These are phyloP conservation scores for Asarcornis scutulata DNA, from an alignment of 2,113 vertebrate genomes.

Conservation along the genomic window DNA sequence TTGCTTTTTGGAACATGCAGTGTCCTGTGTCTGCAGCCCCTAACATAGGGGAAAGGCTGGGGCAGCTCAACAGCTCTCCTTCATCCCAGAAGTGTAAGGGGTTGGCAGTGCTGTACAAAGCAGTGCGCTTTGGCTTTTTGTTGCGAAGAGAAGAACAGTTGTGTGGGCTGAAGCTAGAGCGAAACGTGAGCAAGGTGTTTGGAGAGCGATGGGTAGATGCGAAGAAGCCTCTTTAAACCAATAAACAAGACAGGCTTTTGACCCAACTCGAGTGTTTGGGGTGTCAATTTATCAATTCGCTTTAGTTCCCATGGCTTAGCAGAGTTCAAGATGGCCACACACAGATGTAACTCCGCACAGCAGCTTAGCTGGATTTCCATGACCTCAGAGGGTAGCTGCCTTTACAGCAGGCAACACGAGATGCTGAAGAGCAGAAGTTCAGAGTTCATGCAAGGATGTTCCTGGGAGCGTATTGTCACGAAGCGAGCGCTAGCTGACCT, in stretches of 20 bases:
- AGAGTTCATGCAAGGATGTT: conserved; percentile 27
- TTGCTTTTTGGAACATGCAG: conserved; percentile 28
- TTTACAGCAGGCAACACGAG: background rate
- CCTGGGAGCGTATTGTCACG: background rate
- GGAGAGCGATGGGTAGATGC: background rate
- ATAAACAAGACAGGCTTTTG: background rate
- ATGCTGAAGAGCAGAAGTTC: conserved; percentile 11
- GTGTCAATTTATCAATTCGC: background rate
- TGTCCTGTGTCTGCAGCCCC: conserved; percentile 5
- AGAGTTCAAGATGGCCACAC: conserved; percentile 50
- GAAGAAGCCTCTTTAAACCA: background rate
- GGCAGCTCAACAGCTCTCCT: background rate
- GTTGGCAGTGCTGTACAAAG: background rate
- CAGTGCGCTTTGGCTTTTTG: background rate
- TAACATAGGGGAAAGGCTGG: background rate
- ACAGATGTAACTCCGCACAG: background rate
- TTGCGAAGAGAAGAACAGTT: background rate
- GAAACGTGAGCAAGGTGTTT: background rate
- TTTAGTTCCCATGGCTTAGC: background rate
- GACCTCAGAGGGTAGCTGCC: conserved; percentile 24
- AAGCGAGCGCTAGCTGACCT: background rate
- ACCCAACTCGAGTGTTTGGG: background rate
- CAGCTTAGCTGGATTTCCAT: conserved; percentile 1
- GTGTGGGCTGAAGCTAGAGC: background rate
- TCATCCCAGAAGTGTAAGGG: background rate